Percentiles rank a stretch among this genome's conserved stretches.
phyloP scores from a whole-genome alignment of 2,797 vertebrate species.

The Okamejei kenojei region DNA sequence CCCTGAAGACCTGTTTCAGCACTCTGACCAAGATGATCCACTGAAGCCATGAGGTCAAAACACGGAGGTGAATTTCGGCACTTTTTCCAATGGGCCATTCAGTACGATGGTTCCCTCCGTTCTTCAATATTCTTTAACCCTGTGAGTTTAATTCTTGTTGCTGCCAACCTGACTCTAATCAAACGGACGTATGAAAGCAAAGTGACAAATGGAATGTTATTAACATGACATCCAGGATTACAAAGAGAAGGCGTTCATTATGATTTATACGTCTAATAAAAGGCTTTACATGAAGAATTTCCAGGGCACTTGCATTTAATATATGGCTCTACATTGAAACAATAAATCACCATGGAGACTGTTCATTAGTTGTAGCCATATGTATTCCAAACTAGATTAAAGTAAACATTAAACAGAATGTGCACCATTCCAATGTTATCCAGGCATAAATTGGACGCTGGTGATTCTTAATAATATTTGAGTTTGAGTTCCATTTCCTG shows the following conservation, averaged over 20 bases:
- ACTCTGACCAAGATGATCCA: too few species aligned
- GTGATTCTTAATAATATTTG: background rate
- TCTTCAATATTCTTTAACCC: background rate
- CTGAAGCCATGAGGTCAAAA: too few species aligned
- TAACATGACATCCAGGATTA: background rate
- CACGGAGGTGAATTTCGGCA: too few species aligned
- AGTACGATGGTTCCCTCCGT: background rate
- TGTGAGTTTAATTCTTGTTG: background rate
- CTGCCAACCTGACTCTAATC: background rate
- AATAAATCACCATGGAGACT: constrained; percentile 27
- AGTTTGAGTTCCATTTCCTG: background rate
- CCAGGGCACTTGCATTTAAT: background rate
- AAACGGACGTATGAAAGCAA: background rate
- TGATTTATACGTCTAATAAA: constrained; percentile 33
- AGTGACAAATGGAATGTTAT: background rate
- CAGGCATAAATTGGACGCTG: background rate
- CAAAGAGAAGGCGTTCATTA: background rate
- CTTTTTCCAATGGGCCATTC: too few species aligned
- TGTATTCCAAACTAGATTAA: background rate
- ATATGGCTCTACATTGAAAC: constrained; percentile 5
- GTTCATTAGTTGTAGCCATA: constrained; percentile 2
- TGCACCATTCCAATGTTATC: background rate
- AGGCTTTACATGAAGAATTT: constrained; percentile 29
- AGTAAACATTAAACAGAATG: background rate
- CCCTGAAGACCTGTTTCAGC: too few species aligned